Conservation (phyloP, 2,113 vertebrate species). For the Rhodinocichla rosea region DNA sequence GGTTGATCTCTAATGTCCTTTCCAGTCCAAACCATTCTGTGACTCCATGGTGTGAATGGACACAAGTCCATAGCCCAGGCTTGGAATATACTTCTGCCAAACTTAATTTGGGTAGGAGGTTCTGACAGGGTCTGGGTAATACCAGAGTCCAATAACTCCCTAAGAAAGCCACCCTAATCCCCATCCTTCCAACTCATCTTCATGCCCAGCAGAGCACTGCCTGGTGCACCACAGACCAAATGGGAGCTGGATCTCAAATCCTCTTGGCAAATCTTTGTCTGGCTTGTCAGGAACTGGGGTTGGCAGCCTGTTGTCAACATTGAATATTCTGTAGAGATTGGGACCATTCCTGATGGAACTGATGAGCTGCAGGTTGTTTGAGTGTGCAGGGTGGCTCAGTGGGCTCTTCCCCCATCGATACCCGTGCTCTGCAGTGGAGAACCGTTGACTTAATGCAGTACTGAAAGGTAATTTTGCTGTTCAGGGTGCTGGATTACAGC, state of each 20-base stretch:
- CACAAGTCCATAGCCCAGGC: fast-evolving
- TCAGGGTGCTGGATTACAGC: not conserved
- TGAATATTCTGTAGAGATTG: not conserved
- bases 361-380: not conserved
- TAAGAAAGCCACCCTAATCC: not conserved
- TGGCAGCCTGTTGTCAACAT: not conserved
- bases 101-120: not conserved
- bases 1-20: not conserved
- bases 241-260: not conserved
- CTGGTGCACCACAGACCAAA: not conserved
- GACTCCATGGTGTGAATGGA: not conserved
- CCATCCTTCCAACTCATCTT: not conserved
- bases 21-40: not conserved
- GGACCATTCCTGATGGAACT: not conserved
- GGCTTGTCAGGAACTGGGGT: not conserved
- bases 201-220: not conserved
- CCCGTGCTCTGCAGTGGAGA: not conserved
- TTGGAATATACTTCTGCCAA: not conserved
- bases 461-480: not conserved
- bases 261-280: not conserved
- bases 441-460: not conserved
- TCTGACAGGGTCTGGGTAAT: not conserved
- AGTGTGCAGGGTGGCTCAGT: not conserved
- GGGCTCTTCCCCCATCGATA: not conserved
- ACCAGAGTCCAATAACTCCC: not conserved